Evolutionary conservation across 2,113 vertebrate species (phyloP).

Genomic region (Pteronura brasiliensis): DNA sequence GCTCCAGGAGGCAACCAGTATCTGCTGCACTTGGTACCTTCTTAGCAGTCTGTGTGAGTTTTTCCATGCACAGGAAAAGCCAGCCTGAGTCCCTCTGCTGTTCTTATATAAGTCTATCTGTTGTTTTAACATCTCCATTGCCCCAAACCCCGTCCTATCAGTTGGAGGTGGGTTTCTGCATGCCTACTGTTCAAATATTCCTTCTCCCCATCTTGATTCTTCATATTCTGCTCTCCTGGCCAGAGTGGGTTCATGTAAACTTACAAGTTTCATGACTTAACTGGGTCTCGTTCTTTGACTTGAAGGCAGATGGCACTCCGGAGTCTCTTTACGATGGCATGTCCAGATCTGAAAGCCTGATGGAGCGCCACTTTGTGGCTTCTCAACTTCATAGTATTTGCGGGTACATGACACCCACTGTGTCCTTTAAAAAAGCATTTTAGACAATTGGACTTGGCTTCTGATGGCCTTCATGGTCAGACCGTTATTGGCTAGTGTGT

Average conservation of each 20-base stretch:
- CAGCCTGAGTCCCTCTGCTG: background rate
- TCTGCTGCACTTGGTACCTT: background rate
- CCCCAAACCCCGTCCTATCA: background rate
- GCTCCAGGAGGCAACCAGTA: accelerated
- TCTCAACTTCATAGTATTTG: background rate
- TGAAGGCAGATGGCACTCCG: background rate
- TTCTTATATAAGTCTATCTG: background rate
- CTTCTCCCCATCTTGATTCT: background rate
- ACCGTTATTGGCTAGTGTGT: background rate
- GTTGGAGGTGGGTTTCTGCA: background rate
- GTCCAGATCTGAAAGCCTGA: background rate
- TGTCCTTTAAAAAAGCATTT: background rate
- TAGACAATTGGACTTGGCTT: background rate
- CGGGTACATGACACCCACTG: background rate
- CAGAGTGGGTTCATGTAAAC: background rate
- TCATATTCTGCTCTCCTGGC: background rate
- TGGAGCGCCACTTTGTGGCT: background rate
- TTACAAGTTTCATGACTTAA: background rate
- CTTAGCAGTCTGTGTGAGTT: background rate
- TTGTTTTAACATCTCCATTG: background rate
- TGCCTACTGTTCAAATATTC: background rate
- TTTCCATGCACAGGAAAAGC: background rate
- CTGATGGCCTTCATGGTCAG: background rate
- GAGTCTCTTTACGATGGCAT: background rate
- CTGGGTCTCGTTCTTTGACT: background rate